Evolutionary conservation across 2,113 vertebrate genomes (phyloP).

Genomic region (Ameiurus melas): DNA sequence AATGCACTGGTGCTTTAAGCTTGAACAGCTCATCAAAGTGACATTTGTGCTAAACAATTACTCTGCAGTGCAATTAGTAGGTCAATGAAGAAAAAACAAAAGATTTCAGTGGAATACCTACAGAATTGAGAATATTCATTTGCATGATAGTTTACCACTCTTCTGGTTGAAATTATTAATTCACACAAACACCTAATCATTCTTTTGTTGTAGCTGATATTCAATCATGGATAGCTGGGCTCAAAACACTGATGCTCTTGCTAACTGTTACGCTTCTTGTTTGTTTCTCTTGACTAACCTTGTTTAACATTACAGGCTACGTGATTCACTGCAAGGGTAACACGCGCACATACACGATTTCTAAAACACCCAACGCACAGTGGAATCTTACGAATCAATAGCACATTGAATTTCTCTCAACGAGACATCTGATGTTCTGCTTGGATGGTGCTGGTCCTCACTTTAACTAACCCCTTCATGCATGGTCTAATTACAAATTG

Average conservation of each 20-base stretch:
- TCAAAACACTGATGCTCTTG: constrained; percentile 6
- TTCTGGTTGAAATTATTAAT: constrained; percentile 1
- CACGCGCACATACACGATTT: background rate
- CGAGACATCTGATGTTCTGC: constrained; percentile 36
- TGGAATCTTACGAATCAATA: constrained; percentile 18
- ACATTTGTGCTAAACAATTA: constrained; percentile 15
- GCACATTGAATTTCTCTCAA: constrained; percentile 15
- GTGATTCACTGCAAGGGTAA: constrained; percentile 47
- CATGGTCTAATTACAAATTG: constrained; percentile 31
- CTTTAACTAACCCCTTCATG: constrained; percentile 39
- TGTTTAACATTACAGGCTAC: constrained; percentile 51
- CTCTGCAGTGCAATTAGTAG: background rate
- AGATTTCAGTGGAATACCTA: background rate
- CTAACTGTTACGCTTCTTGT: constrained; percentile 34
- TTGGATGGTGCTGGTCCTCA: constrained; percentile 42
- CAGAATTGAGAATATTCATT: background rate
- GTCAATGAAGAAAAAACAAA: background rate
- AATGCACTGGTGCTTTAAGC: constrained; percentile 34
- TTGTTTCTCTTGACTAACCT: constrained; percentile 29
- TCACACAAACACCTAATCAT: constrained; percentile 7
- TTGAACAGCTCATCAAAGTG: constrained; percentile 42
- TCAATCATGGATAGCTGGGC: background rate
- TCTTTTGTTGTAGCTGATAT: constrained; percentile 12
- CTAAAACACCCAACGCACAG: background rate
- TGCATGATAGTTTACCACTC: constrained; percentile 8